Base-by-base conservation (phyloP, 2,888 invertebrate genomes). In the Conistra vaccinii region DNA sequence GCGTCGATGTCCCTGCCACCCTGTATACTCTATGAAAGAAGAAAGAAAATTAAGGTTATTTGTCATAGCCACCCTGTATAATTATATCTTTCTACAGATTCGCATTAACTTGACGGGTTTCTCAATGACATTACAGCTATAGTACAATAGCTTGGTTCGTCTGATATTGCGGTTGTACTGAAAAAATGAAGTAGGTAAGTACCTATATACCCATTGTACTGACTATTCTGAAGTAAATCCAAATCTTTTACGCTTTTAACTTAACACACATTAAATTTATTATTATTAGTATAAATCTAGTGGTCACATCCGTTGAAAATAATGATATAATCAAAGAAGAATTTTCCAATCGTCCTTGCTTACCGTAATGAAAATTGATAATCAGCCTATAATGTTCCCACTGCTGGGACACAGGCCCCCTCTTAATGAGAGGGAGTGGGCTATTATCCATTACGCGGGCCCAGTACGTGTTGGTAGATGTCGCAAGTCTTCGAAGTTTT, bases 71-170 rank as follows among this genome's bases (percentile, higher is more conserved):
- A n/a, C n/a, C n/a, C n/a, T n/a, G 42, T 61, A n/a, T 23, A n/a
- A n/a, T n/a, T n/a, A 9, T n/a, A 57, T 17, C 2, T 20, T 23
- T n/a, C 26, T 20, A 60, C 39, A 61, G 60, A 61, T 72, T 61
- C 32, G 12, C n/a, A 53, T 53, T 53, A 26, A 61, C 71, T 73
- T 73, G 60, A 32, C 4, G 32, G 72, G 72, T 61, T 73, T 73
- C 73, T 7, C 60, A 61, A 69, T 70, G 51, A 32, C 42, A 58
- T n/a, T 61, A 60, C 14, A 72, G 32, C 51, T 39, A 17, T 57
- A 26, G 2, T 67, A 29, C 14, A 26, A 45, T 29, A 32, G 65
- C 45, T 29, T n/a, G 1, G 5, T 42, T 26, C 9, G 20, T 20
- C 29, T 45, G 20, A 26, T 53, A 67, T n/a, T 3, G 42, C 6